Base-by-base conservation (phyloP, 2,797 vertebrate species). In the Sebastes jordani region DNA sequence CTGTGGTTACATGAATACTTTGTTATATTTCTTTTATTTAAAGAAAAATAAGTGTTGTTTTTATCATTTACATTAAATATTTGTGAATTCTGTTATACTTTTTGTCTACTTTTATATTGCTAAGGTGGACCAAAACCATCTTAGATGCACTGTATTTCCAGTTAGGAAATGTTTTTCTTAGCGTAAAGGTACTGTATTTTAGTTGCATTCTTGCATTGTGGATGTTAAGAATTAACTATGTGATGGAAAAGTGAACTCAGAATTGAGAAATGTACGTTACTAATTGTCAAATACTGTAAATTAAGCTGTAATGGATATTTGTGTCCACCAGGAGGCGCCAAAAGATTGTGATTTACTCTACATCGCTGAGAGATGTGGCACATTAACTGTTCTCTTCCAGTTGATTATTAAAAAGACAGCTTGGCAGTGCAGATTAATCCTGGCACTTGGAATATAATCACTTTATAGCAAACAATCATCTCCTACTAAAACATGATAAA, bases 61-160 rank as follows among this genome's bases (percentile, higher is more conserved):
- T 85, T 71, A 85, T 78, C 69, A 69, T 67, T 60, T 20, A 59
- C 66, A 93, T 88, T 92, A 92, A 94, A 94, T 20, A n/a, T 74
- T 65, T 87, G 54, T 78, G 14, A 61, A 70, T 61, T 80, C 4
- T 52, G 16, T 71, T 69, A 3, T 14, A 10, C 38, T 34, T 76
- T 42, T 14, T 69, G 18, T 34, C 5, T 74, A 1, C 22, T 25
- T 75, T 56, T 65, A 25, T 52, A 23, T 16, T 36, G 2, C 1
- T 18, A 42, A 6, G 16, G 8, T 61, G 1, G 11, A 38, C 10
- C 9, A 42, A 56, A 32, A 11, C 34, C 49, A 22, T n/a, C 38
- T 38, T 16, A 13, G n/a, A 6, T 3, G 1, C 6, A 1, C 55
- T n/a, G 27, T 14, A 11, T 62, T 63, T 42, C 2, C 6, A 30